Conservation (phyloP, 2,888 invertebrate genomes). For the Pollenia angustigena region DNA sequence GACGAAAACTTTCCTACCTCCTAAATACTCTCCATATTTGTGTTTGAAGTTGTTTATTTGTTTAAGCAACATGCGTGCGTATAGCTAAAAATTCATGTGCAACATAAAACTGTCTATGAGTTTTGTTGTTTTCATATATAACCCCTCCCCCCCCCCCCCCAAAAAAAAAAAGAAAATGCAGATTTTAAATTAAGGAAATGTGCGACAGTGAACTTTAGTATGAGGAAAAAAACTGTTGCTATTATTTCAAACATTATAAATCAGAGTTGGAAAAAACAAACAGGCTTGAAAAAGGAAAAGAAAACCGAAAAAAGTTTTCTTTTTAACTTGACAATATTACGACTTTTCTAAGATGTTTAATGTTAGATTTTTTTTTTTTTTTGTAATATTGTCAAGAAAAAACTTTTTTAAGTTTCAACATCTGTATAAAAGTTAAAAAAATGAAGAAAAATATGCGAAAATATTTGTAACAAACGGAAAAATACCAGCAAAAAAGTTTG, state of each 20-base stretch:
- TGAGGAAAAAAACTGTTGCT: conserved; percentile 64
- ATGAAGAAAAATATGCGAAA: conserved; percentile 5
- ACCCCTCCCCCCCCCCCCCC: not conserved
- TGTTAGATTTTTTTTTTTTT: conserved; percentile 42
- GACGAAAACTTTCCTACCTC: conserved; percentile 47
- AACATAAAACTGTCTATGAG: conserved; percentile 46
- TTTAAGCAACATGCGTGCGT: not conserved
- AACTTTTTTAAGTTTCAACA: conserved; percentile 41
- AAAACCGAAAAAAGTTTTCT: conserved; percentile 29
- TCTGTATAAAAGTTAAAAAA: conserved; percentile 54
- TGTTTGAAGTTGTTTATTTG: not conserved
- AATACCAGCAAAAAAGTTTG: conserved; percentile 7
- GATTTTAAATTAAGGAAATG: not conserved
- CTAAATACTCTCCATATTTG: conserved; percentile 21
- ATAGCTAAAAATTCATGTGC: conserved; percentile 9
- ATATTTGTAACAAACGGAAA: conserved; percentile 16
- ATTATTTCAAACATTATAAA: conserved; percentile 67
- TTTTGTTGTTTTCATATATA: not conserved
- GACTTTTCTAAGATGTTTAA: conserved; percentile 63
- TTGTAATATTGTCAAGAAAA: not conserved
- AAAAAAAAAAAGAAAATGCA: not conserved
- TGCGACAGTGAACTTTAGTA: conserved; percentile 1
- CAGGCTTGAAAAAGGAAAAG: conserved; percentile 6
- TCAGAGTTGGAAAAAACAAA: conserved; percentile 56
- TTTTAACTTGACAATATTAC: conserved; percentile 68